phyloP scores from a whole-genome alignment of 1,140 invertebrate species.

The Maniola jurtina region DNA sequence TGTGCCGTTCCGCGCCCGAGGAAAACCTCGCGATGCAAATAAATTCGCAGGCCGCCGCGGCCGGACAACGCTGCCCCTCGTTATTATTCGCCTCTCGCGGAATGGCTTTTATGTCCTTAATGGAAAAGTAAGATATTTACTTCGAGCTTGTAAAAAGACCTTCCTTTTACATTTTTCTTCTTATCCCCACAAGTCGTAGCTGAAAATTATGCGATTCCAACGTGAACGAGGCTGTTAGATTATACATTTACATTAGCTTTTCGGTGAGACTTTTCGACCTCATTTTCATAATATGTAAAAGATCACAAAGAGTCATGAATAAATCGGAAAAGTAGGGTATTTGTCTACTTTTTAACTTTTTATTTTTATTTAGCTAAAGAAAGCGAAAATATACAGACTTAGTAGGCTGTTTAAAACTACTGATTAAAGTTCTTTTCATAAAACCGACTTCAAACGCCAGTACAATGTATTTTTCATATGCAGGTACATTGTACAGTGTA shows the following conservation, averaged over 20 bases:
- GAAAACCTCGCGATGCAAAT: slow-evolving; percentile 73
- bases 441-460: no score
- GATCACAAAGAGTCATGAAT: slow-evolving; percentile 21
- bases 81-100: slow-evolving; percentile 76
- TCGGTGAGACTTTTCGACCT: slow-evolving; percentile 21
- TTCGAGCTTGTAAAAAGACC: slow-evolving; percentile 63
- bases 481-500: no score
- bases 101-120: slow-evolving; percentile 77
- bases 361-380: slow-evolving; percentile 7
- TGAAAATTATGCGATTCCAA: slow-evolving; percentile 44
- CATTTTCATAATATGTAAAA: slow-evolving; percentile 23
- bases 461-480: no score
- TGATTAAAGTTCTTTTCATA: no score
- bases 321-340: slow-evolving; percentile 20
- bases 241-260: slow-evolving; percentile 35
- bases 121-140: slow-evolving; percentile 78
- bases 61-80: slow-evolving; percentile 72
- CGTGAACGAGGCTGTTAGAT: slow-evolving; percentile 30
- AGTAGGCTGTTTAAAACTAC: no score
- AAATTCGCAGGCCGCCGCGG: slow-evolving; percentile 65
- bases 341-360: slow-evolving; percentile 12
- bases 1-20: slow-evolving; percentile 54
- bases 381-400: no score
- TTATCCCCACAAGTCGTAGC: slow-evolving; percentile 46
- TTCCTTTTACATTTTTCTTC: slow-evolving; percentile 63